Base-by-base conservation (phyloP, 2,888 invertebrate genomes). In the Andrena fulva region DNA sequence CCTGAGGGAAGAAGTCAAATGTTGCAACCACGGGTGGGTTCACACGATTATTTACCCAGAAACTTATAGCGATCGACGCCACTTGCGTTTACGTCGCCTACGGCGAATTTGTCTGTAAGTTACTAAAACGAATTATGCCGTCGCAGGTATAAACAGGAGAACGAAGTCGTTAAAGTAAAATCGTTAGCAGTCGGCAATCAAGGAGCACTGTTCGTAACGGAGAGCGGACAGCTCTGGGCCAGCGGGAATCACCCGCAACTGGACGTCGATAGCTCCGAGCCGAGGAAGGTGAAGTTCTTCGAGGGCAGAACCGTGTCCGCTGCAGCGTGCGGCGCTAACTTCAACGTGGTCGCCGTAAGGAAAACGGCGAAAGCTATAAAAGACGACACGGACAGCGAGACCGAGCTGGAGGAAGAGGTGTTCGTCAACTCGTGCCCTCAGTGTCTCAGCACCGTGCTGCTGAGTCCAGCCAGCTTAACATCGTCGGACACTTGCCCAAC, bases 271-370 rank as follows among this genome's bases (percentile, higher is more conserved):
- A 94, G 95, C 69, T 93, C 92, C 87, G 95, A 94, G 89, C 96
- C 96, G 83, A 96, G 95, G 85, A 96, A 95, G 93, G 95, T 97
- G 66, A 95, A 94, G 82, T 96, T 96, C 94, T 96, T 97, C 89
- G 96, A 96, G 89, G 96, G 96, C 7, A 94, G 96, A 87, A 95
- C 95, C 80, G 95, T 97, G 29, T 95, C 96, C 68, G 96, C 96
- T 91, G 95, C 97, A 62, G 96, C 96, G 8, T 96, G 97, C 76
- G 98, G 98, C 6, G 95, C 95, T 78, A 96, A 97, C 91, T 98
- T 96, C 95, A 97, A 96, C 91, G 96, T 96, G 90, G 96, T 96
- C 67, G 95, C 97, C 89, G 96, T 96, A n/a, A 95, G 96, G 83
- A 96, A 96, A 92, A 95, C 95, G 92, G 95, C 95, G 12, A 94